These are phyloP conservation scores for Trichechus manatus DNA, from an alignment of 2,113 vertebrate species.

Conservation along the genomic window DNA sequence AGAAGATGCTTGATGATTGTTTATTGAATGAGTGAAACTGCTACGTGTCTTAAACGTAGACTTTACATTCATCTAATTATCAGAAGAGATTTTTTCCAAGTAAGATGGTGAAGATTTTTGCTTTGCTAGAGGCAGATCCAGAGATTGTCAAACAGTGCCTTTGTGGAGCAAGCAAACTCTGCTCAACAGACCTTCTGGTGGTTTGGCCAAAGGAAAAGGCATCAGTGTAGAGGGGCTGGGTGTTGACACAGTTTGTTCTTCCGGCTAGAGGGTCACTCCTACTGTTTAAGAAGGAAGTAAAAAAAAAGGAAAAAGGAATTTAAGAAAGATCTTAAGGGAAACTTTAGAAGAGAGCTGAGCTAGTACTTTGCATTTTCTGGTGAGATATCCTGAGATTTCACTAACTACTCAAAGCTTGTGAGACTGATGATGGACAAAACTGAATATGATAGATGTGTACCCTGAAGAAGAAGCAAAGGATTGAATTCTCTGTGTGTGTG, in stretches of 20 bases:
- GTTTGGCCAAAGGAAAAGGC: background rate
- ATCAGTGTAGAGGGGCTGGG: background rate
- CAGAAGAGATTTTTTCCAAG: background rate
- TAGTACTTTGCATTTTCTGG: background rate
- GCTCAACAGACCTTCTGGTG: background rate
- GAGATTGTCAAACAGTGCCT: background rate
- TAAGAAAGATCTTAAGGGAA: background rate
- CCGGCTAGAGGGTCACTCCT: background rate
- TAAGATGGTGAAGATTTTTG: background rate
- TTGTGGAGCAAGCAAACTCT: too few species aligned
- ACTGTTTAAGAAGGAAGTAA: background rate
- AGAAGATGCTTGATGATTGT: background rate
- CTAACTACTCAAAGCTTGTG: background rate
- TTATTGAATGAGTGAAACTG: background rate
- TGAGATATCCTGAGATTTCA: background rate
- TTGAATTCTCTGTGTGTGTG: rapidly evolving
- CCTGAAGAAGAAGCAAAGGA: background rate
- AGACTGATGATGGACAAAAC: background rate
- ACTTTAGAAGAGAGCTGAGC: background rate
- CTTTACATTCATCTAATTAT: background rate
- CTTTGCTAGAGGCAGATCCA: background rate
- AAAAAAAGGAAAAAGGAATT: background rate
- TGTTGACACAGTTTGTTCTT: background rate
- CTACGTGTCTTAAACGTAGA: background rate
- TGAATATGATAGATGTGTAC: background rate